These are phyloP conservation scores for Busseola fusca DNA, from an alignment of 2,888 invertebrate genomes.

Conservation along the genomic window DNA sequence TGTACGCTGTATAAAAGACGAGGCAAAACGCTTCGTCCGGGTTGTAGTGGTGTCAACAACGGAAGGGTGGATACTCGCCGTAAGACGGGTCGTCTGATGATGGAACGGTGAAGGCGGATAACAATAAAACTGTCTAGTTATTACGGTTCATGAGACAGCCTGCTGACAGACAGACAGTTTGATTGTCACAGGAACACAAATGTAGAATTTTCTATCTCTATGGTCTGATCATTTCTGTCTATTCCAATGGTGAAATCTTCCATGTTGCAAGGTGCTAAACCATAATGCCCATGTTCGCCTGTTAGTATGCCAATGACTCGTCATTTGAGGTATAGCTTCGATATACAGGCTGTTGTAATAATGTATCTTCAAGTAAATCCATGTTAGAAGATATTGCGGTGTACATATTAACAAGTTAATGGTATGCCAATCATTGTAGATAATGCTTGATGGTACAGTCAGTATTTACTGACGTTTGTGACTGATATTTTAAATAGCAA, in stretches of 20 bases:
- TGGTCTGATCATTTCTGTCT: neutral
- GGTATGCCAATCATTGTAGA: slow-evolving; percentile 29
- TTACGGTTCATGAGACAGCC: no score
- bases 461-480: slow-evolving; percentile 18
- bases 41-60: no score
- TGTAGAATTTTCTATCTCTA: neutral
- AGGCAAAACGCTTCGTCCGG: no score
- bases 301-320: slow-evolving; percentile 18
- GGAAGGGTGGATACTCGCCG: no score
- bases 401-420: slow-evolving; percentile 13
- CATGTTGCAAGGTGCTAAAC: neutral
- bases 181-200: no score
- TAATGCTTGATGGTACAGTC: slow-evolving; percentile 32
- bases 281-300: slow-evolving; percentile 16
- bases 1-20: no score
- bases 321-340: slow-evolving; percentile 23
- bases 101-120: no score
- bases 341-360: slow-evolving; percentile 9
- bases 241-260: neutral
- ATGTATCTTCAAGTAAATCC: no score
- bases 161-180: neutral
- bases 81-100: no score
- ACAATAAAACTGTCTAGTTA: no score
- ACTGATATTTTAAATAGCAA: slow-evolving; percentile 10
- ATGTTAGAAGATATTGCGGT: slow-evolving; percentile 23